phyloP scores from a whole-genome alignment of 23 tunicate genomes.

The Clavelina lepadiformis region DNA sequence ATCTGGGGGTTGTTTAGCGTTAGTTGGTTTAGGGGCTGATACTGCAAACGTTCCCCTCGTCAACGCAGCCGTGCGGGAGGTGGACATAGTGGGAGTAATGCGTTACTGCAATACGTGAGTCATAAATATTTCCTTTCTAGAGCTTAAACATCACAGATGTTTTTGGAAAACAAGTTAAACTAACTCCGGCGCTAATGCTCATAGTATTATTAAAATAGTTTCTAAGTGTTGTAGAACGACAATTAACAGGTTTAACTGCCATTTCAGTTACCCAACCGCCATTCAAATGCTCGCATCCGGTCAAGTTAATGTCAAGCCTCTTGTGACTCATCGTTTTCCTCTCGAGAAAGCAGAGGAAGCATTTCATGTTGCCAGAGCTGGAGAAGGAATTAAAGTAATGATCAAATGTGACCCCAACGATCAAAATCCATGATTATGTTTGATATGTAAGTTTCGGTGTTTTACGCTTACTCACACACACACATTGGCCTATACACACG shows the following conservation, averaged over 20 bases:
- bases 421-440: constrained; percentile 57
- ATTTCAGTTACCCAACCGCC: constrained; percentile 88
- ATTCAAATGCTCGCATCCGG: constrained; percentile 94
- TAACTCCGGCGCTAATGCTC: no score
- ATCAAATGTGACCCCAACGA: constrained; percentile 92
- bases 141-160: no score
- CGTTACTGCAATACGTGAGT: constrained; percentile 98
- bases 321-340: constrained; percentile 94
- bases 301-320: constrained; percentile 91
- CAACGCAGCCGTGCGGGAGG: constrained; percentile 98
- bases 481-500: no score
- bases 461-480: no score
- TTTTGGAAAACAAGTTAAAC: no score
- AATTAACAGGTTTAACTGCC: not conserved
- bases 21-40: constrained; percentile 94
- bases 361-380: constrained; percentile 71
- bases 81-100: constrained; percentile 95
- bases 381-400: constrained; percentile 97
- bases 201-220: no score
- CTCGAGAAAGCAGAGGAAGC: constrained; percentile 81
- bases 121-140: no score
- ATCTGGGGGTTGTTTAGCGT: constrained; percentile 91
- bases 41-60: constrained; percentile 90
- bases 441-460: no score
- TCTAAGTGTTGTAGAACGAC: not conserved